Conservation (phyloP, 2,888 invertebrate genomes). For the Nomada flava region DNA sequence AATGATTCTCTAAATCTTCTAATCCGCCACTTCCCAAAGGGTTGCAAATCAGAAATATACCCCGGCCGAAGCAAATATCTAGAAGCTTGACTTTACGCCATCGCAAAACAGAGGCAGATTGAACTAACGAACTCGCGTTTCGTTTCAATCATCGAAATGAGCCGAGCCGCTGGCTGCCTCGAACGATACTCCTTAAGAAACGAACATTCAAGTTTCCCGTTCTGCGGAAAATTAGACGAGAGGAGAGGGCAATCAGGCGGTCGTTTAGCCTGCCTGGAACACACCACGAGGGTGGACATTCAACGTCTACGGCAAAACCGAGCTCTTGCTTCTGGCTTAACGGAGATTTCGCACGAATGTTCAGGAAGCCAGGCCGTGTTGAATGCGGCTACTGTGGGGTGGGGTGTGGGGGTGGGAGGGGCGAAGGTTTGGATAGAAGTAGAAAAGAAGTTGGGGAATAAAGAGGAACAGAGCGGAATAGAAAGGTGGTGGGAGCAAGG, state of each 20-base stretch:
- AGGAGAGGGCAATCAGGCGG: slow-evolving; percentile 31
- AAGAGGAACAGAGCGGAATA: slow-evolving; percentile 1
- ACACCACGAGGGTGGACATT: slow-evolving; percentile 52
- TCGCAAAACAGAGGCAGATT: slow-evolving; percentile 5
- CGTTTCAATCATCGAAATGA: slow-evolving; percentile 37
- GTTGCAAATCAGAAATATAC: neutral
- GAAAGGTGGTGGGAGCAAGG: slow-evolving; percentile 8
- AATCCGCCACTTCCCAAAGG: no score
- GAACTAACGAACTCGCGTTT: slow-evolving; percentile 17
- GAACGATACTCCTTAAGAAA: neutral
- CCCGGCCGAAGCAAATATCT: neutral
- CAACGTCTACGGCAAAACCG: slow-evolving; percentile 45
- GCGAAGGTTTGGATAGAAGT: slow-evolving; percentile 10
- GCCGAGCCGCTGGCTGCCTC: neutral
- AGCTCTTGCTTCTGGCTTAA: slow-evolving; percentile 58
- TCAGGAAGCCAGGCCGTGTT: slow-evolving; percentile 57
- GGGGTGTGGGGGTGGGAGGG: neutral
- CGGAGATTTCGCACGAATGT: slow-evolving; percentile 73
- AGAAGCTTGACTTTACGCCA: neutral
- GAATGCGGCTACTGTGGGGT: neutral
- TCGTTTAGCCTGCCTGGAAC: slow-evolving; percentile 35
- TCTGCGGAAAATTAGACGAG: slow-evolving; percentile 29
- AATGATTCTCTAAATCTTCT: no score
- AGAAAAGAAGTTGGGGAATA: slow-evolving; percentile 35
- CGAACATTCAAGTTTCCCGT: slow-evolving; percentile 13